Base-by-base conservation (phyloP, 2,888 invertebrate genomes). In the Phalera bucephala region DNA sequence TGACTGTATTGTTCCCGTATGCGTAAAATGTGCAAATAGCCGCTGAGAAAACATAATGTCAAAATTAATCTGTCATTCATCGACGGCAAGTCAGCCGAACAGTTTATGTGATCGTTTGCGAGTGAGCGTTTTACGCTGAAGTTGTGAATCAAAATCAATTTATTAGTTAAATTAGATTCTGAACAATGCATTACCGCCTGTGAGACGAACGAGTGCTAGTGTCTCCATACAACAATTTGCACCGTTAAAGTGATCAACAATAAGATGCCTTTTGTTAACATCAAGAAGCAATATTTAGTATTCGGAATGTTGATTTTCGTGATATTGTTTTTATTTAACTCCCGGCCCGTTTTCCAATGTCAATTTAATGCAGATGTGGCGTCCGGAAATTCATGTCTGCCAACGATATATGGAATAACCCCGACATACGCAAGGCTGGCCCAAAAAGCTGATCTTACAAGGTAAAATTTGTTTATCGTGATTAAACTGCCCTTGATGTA, bases 371-470 rank as follows among this genome's bases (percentile, higher is more conserved):
- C 72, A 42, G 83, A 83, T 49, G 64, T 65, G 23, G 65, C 73
- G 45, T 69, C 78, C 17, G 64, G 64, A 22, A 65, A 72, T 46
- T 69, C 78, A 17, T 80, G 87, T 50, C 63, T 91, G 44, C 95
- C 96, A 19, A 93, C 91, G 20, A 96, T 99, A 53, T 98, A 96
- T 78, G 95, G 95, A 9, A 94, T 99, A 54, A 99, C 98, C 2
- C 98, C 98, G 20, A 99, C 98, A 0, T 97, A 97, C 77, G 80
- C 93, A 14, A 91, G 98, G 43, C 93, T 95, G 23, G 95, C 95
- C 17, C 98, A 99, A 83, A 97, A 97, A 80, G 98, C 98, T 6
- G 99, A 99, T 80, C 88, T 99, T 7, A 97, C 97, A 33, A 93
- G 94, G 94, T 93, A 81, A 74, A 52, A 41, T 47, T 47, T 65